These are phyloP conservation scores for Leucopternis melanops DNA, from an alignment of 2,113 vertebrate genomes.

Conservation along the genomic window DNA sequence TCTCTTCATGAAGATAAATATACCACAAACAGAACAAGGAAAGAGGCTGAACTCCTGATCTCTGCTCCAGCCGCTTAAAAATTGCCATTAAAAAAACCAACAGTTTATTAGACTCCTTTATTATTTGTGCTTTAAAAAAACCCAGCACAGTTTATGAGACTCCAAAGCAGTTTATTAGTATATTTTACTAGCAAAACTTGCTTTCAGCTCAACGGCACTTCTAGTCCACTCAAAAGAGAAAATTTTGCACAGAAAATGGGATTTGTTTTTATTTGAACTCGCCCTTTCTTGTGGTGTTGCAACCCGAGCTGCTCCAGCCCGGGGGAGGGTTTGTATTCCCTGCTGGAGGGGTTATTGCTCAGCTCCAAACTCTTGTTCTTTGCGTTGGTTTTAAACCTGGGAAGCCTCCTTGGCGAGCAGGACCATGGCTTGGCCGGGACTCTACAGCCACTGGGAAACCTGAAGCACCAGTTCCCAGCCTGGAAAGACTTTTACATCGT, in stretches of 20 bases:
- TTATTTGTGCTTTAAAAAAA: conserved; percentile 51
- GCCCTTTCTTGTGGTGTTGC: not conserved
- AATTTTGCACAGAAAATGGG: not conserved
- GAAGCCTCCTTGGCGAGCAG: not conserved
- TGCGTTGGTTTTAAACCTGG: not conserved
- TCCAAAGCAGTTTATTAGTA: not conserved
- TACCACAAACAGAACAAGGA: conserved; percentile 63
- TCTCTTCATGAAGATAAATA: conserved; percentile 70
- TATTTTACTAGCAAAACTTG: conserved; percentile 46
- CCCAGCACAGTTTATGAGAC: not conserved
- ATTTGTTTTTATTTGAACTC: not conserved
- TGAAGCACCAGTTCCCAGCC: not conserved
- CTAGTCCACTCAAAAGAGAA: not conserved
- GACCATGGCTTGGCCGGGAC: fast-evolving
- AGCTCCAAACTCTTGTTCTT: not conserved
- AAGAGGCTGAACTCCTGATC: conserved; percentile 61
- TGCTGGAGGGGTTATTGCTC: not conserved
- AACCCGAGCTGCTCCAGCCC: not conserved
- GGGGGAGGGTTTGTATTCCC: not conserved
- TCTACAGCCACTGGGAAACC: not conserved
- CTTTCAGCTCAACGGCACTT: not conserved
- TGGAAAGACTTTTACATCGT: not conserved
- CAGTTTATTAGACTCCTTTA: conserved; percentile 23
- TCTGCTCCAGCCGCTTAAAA: conserved; percentile 44
- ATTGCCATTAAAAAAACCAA: conserved; percentile 65